A percentile compares a stretch with the other conserved stretches of the same genome.
Evolutionary conservation across 2,797 vertebrate genomes (phyloP).

Genomic region (Cynodonichthys magdalenae): DNA sequence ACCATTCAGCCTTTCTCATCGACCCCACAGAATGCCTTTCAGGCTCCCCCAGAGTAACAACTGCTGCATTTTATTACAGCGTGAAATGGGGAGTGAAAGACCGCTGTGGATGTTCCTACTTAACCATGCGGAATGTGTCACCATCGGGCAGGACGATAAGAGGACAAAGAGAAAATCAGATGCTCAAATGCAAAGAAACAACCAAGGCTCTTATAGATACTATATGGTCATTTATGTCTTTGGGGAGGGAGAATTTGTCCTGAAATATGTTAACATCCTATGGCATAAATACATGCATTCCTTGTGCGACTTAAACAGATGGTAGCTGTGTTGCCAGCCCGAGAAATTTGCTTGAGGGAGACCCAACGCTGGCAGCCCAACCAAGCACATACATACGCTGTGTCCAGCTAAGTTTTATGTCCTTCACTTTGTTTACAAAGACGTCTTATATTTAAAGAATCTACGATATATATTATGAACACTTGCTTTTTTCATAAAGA

Average conservation of each 20-base stretch:
- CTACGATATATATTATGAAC: neutral
- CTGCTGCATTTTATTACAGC: conserved; percentile 86
- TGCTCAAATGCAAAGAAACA: conserved; percentile 63
- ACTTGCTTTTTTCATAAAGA: neutral
- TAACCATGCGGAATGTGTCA: conserved; percentile 85
- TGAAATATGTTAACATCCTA: conserved; percentile 64
- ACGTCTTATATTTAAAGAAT: conserved; percentile 7
- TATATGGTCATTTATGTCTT: conserved; percentile 48
- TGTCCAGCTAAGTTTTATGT: conserved; percentile 49
- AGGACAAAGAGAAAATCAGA: conserved; percentile 76
- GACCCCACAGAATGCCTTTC: conserved; percentile 86
- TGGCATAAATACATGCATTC: conserved; percentile 60
- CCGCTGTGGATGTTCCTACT: conserved; percentile 80
- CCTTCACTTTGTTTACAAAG: conserved; percentile 7
- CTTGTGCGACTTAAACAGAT: conserved; percentile 59
- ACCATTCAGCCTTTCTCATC: conserved; percentile 82
- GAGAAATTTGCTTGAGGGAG: conserved; percentile 52
- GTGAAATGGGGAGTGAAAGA: conserved; percentile 89
- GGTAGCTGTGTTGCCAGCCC: conserved; percentile 49
- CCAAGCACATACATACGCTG: conserved; percentile 40
- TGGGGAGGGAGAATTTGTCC: conserved; percentile 56
- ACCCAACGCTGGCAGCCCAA: conserved; percentile 47
- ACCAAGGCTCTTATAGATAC: conserved; percentile 39
- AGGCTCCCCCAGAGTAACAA: conserved; percentile 83
- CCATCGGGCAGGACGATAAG: conserved; percentile 73